Evolutionary conservation across 92 coral and sea anemone species (phyloP).

Genomic region (Siderastrea radians): DNA sequence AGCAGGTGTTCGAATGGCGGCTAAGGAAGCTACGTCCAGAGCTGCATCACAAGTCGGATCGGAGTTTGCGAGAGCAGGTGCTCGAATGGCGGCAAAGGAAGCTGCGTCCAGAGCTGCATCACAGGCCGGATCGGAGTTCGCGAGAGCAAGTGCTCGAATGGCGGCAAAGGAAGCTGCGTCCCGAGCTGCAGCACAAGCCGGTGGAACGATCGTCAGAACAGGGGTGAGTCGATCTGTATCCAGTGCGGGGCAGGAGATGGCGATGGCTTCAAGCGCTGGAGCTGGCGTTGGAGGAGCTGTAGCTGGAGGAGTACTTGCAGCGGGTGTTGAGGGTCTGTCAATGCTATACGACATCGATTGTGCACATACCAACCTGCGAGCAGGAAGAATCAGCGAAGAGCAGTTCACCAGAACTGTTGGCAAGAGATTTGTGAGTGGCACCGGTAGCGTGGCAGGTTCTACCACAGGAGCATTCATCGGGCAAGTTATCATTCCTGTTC

Average conservation of each 20-base stretch:
- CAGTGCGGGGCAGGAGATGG: neutral
- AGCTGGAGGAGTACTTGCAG: constrained; percentile 23
- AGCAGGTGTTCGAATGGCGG: too few relatives aligned
- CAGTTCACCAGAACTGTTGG: neutral
- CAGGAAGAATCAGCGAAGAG: constrained; percentile 11
- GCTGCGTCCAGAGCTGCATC: neutral
- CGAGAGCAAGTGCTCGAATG: neutral
- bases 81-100: neutral
- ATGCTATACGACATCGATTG: neutral
- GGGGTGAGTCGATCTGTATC: neutral
- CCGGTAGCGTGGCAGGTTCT: constrained; percentile 23
- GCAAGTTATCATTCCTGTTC: constrained; percentile 36
- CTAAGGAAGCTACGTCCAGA: too few relatives aligned
- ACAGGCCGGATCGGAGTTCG: neutral
- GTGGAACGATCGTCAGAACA: neutral
- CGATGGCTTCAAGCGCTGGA: neutral
- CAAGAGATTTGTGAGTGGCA: constrained; percentile 34
- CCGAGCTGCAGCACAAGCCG: constrained; percentile 8
- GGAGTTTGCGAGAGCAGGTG: neutral
- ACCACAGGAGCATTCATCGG: constrained; percentile 14
- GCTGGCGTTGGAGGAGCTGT: constrained; percentile 5
- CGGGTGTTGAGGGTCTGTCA: constrained; percentile 21
- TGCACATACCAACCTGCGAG: neutral
- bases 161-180: neutral
- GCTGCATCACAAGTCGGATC: neutral